phyloP scores from a whole-genome alignment of 2,797 vertebrate genomes.

The Lithobates pipiens region DNA sequence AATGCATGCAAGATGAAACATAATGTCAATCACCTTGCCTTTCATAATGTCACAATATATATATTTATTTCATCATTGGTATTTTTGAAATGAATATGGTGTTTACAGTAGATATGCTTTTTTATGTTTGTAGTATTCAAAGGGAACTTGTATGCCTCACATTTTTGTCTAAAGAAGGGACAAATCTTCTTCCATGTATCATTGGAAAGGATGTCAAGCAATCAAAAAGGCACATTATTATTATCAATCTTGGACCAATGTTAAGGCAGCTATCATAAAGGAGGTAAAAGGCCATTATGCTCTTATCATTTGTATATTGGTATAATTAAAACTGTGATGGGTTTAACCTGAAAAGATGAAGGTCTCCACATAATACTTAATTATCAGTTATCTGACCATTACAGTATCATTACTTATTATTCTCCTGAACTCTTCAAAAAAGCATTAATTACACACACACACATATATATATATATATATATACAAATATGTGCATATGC shows the following conservation, averaged over 20 bases:
- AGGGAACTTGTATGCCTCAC: neutral
- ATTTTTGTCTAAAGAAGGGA: conserved; percentile 50
- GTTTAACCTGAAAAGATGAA: conserved; percentile 79
- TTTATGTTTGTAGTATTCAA: too few relatives aligned
- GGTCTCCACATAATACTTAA: conserved; percentile 83
- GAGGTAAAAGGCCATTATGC: conserved; percentile 94
- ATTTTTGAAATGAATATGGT: too few relatives aligned
- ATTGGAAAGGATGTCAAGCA: conserved; percentile 89
- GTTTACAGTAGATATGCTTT: too few relatives aligned
- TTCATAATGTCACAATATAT: too few relatives aligned
- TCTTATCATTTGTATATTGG: conserved; percentile 88
- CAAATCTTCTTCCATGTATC: conserved; percentile 79
- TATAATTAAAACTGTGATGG: conserved; percentile 91
- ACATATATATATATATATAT: neutral
- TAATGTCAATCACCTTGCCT: too few relatives aligned
- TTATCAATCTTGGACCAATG: conserved; percentile 81
- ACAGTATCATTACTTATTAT: conserved; percentile 70
- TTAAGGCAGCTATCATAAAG: conserved; percentile 75
- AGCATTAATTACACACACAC: conserved; percentile 22
- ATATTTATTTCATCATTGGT: too few relatives aligned
- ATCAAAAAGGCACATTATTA: conserved; percentile 87
- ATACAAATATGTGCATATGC: too few relatives aligned
- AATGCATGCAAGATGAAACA: too few relatives aligned
- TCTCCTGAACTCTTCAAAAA: conserved; percentile 34
- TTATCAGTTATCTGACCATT: conserved; percentile 89